phyloP scores from a whole-genome alignment of 2,797 vertebrate species.

The Masticophis lateralis region DNA sequence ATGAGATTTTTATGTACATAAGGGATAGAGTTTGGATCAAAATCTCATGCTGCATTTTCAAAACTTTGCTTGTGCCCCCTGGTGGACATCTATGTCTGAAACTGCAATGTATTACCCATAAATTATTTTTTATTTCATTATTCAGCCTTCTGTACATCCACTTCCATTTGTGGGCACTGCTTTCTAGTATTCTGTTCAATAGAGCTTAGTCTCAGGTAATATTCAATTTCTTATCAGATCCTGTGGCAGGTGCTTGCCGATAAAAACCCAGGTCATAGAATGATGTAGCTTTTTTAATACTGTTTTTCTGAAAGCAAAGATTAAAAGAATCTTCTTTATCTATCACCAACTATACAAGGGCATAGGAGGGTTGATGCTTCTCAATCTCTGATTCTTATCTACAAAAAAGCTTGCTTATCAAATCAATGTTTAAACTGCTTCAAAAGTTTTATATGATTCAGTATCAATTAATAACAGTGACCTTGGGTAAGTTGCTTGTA shows the following conservation, averaged over 20 bases:
- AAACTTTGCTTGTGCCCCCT: neutral
- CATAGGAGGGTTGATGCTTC: conserved; percentile 3
- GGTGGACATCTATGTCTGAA: neutral
- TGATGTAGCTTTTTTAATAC: conserved; percentile 8
- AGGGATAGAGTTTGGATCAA: neutral
- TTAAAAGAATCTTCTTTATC: neutral
- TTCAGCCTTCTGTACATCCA: neutral
- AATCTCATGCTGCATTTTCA: neutral
- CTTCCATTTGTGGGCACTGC: neutral
- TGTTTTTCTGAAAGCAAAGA: neutral
- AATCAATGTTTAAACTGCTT: conserved; percentile 18
- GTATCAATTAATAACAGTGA: conserved; percentile 28
- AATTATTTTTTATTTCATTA: neutral
- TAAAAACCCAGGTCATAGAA: neutral
- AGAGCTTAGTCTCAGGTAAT: neutral
- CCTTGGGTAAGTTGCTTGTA: neutral
- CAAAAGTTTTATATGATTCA: conserved; percentile 25
- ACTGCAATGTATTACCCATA: neutral
- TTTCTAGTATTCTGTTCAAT: neutral
- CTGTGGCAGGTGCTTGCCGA: neutral
- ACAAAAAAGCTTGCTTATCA: neutral
- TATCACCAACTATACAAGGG: neutral
- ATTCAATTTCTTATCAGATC: neutral
- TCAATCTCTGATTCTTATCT: neutral
- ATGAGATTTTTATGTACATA: neutral